Percentiles rank a stretch among this genome's conserved stretches.
These are phyloP conservation scores for Aphidius colemani DNA, from an alignment of 2,888 invertebrate species.

Conservation along the genomic window DNA sequence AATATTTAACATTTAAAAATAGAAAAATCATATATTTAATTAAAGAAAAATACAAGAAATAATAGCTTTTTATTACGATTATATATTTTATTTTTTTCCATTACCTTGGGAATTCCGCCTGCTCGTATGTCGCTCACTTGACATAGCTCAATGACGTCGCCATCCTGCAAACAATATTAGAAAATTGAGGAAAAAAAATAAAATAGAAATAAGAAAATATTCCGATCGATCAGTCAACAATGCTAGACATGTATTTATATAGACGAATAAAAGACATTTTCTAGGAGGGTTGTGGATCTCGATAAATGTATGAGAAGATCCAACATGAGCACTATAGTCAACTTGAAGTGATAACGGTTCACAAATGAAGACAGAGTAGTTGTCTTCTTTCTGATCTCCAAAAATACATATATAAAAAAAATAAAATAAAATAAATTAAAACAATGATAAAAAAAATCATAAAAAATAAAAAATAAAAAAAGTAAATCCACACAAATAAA, in stretches of 20 bases:
- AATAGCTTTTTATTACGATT: conserved; percentile 1
- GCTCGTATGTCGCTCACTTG: conserved; percentile 97
- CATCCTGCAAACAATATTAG: conserved; percentile 74
- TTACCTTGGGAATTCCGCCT: conserved; percentile 89
- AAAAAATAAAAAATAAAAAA: no score
- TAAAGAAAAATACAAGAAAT: background rate
- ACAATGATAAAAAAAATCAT: no score
- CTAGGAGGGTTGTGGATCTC: no score
- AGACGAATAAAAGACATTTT: no score
- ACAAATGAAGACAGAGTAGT: no score
- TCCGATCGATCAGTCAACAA: conserved; percentile 19
- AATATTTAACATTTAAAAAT: background rate
- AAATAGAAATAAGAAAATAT: conserved; percentile 5
- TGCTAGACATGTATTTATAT: conserved; percentile 3
- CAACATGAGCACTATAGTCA: no score
- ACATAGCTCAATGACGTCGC: conserved; percentile 96
- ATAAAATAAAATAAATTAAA: no score
- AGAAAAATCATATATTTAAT: background rate
- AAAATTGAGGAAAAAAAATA: conserved; percentile 18
- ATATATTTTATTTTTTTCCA: conserved; percentile 43
- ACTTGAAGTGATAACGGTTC: no score
- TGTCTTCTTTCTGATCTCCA: no score
- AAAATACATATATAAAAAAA: no score
- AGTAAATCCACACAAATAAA: no score
- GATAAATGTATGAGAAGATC: no score